Evolutionary conservation across 2,888 invertebrate species (phyloP).

Genomic region (Leptura quadrifasciata): DNA sequence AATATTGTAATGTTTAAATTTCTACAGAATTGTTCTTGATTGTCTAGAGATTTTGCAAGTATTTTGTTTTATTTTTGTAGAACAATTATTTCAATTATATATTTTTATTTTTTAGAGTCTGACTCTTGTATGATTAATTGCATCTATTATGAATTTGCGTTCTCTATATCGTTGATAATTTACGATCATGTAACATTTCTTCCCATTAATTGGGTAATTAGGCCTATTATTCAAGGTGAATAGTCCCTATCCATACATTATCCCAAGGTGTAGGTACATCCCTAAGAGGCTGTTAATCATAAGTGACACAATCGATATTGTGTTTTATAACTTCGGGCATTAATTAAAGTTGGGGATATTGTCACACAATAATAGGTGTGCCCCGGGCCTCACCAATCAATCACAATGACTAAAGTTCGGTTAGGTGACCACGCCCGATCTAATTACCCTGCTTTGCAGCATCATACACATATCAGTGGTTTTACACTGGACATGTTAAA

Average conservation of each 20-base stretch:
- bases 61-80: no score
- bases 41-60: no score
- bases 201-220: slow-evolving; percentile 36
- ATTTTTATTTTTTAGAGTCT: no score
- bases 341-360: slow-evolving; percentile 61
- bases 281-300: slow-evolving; percentile 56
- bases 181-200: slow-evolving; percentile 7
- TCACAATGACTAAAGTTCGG: slow-evolving; percentile 63
- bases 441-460: slow-evolving; percentile 60
- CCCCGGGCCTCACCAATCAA: slow-evolving; percentile 61
- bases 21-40: no score
- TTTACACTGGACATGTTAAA: slow-evolving; percentile 49
- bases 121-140: no score
- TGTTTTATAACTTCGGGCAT: slow-evolving; percentile 58
- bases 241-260: slow-evolving; percentile 30
- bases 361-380: slow-evolving; percentile 63
- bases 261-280: slow-evolving; percentile 41
- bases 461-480: slow-evolving; percentile 54
- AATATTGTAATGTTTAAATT: no score
- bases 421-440: slow-evolving; percentile 63
- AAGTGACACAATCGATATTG: slow-evolving; percentile 54
- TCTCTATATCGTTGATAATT: background rate
- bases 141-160: no score
- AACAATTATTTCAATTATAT: no score
- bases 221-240: slow-evolving; percentile 29